Base-by-base conservation (phyloP, 2,113 vertebrate species). In the Holacanthus passer region DNA sequence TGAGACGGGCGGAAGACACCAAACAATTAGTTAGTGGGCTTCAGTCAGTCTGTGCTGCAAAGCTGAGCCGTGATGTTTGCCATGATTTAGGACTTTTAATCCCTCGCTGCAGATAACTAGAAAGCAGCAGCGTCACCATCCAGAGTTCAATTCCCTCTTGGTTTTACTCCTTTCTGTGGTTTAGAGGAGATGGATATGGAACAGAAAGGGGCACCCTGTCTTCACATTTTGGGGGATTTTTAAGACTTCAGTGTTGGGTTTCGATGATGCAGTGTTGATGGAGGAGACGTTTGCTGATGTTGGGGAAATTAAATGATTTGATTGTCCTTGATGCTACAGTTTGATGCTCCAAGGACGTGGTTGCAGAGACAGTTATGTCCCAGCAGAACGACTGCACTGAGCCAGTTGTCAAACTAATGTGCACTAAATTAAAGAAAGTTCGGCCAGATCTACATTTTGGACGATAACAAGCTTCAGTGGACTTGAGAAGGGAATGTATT, bases 21-120 rank as follows among this genome's bases (percentile, higher is more conserved):
- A 85, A 67, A 69, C 58, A 78, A 79, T 87, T 67, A 86, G 62
- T 82, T 29, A 62, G 71, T 72, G 50, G 74, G 79, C 71, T 60
- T 65, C 12, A 73, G 58, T 81, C 45, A 79, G 69, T 82, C 59
- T 56, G 62, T 2, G n/a, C 53, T 70, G 60, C 31, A 35, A 43
- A 22, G 58, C 82, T 76, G 62, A 60, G 73, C 78, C 62, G 62
- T 55, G 77, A 77, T 73, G 84, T 84, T 80, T 55, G 24, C 67
- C 32, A 31, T 82, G 62, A 88, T 83, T 85, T 74, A 64, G 41
- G 68, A 37, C 35, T 17, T 78, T 50, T 17, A 77, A 31, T 78
- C 55, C 68, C 11, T 62, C 35, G 3, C 13, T 47, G n/a, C 39
- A 22, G 12, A 62, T 10, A n/a, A 45, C 52, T 45, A 41, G 50